Conservation (phyloP, 2,113 vertebrate genomes). For the Erythrocebus patas region DNA sequence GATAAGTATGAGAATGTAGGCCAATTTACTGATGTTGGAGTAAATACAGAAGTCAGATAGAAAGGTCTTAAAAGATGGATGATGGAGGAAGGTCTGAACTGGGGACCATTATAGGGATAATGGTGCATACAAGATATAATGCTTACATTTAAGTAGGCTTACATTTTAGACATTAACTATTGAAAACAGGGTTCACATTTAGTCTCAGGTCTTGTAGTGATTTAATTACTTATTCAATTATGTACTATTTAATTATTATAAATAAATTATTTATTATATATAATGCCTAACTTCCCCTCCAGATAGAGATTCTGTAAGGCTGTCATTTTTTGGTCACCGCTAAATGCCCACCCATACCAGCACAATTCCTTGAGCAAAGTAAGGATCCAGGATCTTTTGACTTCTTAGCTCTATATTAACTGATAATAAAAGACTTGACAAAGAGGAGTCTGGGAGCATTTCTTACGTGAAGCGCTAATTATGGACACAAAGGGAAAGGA, state of each 20-base stretch:
- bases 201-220: not conserved
- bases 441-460: not conserved
- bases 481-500: not conserved
- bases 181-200: not conserved
- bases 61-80: not conserved
- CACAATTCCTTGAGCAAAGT: not conserved
- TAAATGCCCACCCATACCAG: not conserved
- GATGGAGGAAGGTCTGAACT: not conserved
- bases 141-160: not conserved
- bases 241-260: not conserved
- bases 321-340: not conserved
- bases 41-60: not conserved
- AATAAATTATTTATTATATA: not conserved
- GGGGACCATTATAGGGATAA: not conserved
- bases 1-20: not conserved
- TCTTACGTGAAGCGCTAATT: constrained; percentile 20
- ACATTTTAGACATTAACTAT: not conserved
- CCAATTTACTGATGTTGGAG: not conserved
- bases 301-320: not conserved
- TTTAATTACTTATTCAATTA: not conserved
- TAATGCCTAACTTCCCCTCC: not conserved
- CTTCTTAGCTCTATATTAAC: not conserved
- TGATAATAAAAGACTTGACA: not conserved
- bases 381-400: not conserved
- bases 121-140: not conserved